Base-by-base conservation (phyloP, 2,888 invertebrate genomes). In the Cheilosia urbana region DNA sequence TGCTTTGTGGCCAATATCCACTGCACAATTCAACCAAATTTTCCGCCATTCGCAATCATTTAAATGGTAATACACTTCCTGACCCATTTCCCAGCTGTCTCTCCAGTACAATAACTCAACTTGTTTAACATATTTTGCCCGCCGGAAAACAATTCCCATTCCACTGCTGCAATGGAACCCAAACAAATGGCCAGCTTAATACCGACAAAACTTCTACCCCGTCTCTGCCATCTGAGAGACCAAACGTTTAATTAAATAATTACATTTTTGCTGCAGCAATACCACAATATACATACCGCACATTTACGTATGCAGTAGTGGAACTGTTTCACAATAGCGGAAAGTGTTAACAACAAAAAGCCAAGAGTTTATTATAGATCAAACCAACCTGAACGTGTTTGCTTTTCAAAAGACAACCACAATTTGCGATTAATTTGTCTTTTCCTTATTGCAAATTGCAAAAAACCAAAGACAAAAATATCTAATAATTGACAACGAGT, bases 221-320 rank as follows among this genome's bases (percentile, higher is more conserved):
- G 34, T 57, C 71, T 49, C 49, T 24, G 1, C 57, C 49, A 69
- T 47, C 42, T 40, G 37, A 40, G 49, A 49, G n/a, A 65, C 65
- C 58, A 76, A 76, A 58, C 62, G 78, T 68, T 78, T 78, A 83
- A 83, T 72, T 78, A 71, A 60, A 72, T 60, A 72, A 83, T 83
- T 82, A 77, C 47, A 65, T 24, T 66, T 66, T 4, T 77, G 65
- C 51, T 53, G 76, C 76, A 63, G 53, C 53, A 65, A 51, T 63
- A 76, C 45, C 69, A 42, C 65, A 51, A 19, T n/a, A n/a, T n/a
- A n/a, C n/a, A n/a, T 42, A 19, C 19, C 62, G 27, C 57, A 51
- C 34, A 55, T 19, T 47, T 19, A 34, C 55, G 66, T 73, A 62
- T 57, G 47, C 63, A 45, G 63, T 37, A 37, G 37, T 40, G 15